A percentile compares a stretch with the other conserved stretches of the same genome.
These are phyloP conservation scores for Nanger granti DNA, from an alignment of 2,113 vertebrate species.

Conservation along the genomic window DNA sequence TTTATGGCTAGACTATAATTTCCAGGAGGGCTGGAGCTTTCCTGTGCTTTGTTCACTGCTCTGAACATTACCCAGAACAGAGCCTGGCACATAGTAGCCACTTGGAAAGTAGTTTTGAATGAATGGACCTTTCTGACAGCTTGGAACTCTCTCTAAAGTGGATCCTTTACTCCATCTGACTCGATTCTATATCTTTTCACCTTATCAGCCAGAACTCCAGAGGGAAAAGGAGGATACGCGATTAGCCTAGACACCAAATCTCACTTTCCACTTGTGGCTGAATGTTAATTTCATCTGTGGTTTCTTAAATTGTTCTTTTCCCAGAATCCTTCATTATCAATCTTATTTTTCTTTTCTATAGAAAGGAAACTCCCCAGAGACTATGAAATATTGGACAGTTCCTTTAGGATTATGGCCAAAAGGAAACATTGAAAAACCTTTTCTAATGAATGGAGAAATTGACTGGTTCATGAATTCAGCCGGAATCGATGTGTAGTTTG, in stretches of 20 bases:
- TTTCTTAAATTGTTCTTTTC: background rate
- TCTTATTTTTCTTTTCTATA: background rate
- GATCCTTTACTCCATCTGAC: background rate
- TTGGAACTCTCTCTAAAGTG: background rate
- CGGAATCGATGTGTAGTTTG: slow-evolving; percentile 40
- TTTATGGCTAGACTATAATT: background rate
- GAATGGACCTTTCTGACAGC: background rate
- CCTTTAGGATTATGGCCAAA: background rate
- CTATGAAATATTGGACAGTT: background rate
- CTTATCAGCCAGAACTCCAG: background rate
- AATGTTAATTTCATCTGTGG: background rate
- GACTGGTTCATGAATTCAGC: slow-evolving; percentile 56
- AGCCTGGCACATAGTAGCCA: background rate
- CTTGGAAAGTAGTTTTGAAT: background rate
- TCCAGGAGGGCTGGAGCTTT: background rate
- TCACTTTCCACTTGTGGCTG: background rate
- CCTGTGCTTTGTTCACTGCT: background rate
- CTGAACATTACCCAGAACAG: background rate
- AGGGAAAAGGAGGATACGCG: background rate
- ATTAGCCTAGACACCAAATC: background rate
- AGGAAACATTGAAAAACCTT: slow-evolving; percentile 59
- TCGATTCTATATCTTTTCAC: background rate
- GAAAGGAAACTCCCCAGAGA: background rate
- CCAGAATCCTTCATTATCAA: background rate
- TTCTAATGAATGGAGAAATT: slow-evolving; percentile 72